Percentiles rank a stretch among this genome's conserved stretches.
phyloP scores from a whole-genome alignment of 1,140 invertebrate species.

The Tetramorium simillimum region DNA sequence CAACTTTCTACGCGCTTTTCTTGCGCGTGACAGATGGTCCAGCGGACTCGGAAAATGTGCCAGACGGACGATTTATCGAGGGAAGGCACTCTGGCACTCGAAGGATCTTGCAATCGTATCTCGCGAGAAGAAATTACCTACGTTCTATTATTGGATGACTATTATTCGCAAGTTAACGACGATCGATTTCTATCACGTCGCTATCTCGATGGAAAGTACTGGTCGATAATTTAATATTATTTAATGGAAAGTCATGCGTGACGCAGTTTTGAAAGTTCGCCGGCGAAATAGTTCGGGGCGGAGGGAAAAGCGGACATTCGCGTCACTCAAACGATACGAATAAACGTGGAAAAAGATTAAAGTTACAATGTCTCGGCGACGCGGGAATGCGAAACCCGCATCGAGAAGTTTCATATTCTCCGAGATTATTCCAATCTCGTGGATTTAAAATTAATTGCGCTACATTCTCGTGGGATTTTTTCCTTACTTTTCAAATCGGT shows the following conservation, averaged over 20 bases:
- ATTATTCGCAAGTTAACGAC: not conserved
- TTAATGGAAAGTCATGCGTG: conserved; percentile 1
- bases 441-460: not conserved
- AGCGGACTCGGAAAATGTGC: not conserved
- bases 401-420: not conserved
- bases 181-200: not conserved
- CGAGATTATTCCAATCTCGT: not conserved
- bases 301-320: not conserved
- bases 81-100: not conserved
- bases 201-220: conserved; percentile 28
- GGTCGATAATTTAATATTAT: conserved; percentile 24
- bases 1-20: conserved; percentile 24
- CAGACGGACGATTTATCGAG: not conserved
- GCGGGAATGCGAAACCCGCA: not conserved
- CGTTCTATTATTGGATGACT: not conserved
- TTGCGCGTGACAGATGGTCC: not conserved
- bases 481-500: not conserved
- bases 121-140: not conserved
- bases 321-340: not conserved
- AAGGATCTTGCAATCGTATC: not conserved
- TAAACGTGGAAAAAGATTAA: not conserved
- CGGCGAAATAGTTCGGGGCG: not conserved
- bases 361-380: not conserved
- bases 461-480: not conserved
- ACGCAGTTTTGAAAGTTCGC: not conserved